Evolutionary conservation across 2,113 vertebrate genomes (phyloP), one percentile per base, ranked within the genome.

Genomic region (Hippolais icterina): DNA sequence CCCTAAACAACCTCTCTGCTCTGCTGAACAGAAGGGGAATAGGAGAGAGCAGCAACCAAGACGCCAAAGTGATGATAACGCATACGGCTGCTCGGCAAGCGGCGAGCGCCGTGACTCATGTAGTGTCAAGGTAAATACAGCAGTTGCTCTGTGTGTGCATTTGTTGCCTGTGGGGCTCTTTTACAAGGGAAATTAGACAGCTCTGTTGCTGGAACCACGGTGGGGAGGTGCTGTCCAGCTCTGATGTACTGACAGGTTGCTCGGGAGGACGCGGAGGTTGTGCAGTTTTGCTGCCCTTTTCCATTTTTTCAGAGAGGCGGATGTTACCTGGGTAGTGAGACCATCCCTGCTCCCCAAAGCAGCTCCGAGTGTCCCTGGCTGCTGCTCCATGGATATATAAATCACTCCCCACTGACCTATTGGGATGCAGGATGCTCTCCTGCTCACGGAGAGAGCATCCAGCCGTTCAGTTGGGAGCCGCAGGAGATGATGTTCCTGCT

Each of bases 41-140:
- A 2, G 2, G 75, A 87, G 70, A 77, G 86, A 86, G 39, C 42
- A 64, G 50, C 64, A 69, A 76, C 6, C 49, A 15, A 59, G 91
- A 64, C 11, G 81, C 71, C 87, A 41, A 85, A 46, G 56, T 22
- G 64, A 74, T 12, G 79, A 24, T 66, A 85, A 94, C 53, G 35
- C 21, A 25, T 28, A 29, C 25, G 59, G 74, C 61, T n/a, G 61
- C 77, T 79, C 66, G 18, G 64, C 75, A 31, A 78, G 76, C 53
- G 81, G 63, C 2, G 2, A 66, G 50, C 64, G 28, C 86, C 24
- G 78, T 20, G 65, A 65, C 64, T 93, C n/a, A 3, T 25, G 56
- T 12, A 46, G 47, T 9, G 39, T 72, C 88, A 89, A 88, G 87
- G 89, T 86, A 91, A 96, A 89, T 28, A 52, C 68, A 87, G 70